A percentile compares a stretch with the other conserved stretches of the same genome.
Evolutionary conservation across 2,797 vertebrate species (phyloP).

Genomic region (Emys orbicularis): DNA sequence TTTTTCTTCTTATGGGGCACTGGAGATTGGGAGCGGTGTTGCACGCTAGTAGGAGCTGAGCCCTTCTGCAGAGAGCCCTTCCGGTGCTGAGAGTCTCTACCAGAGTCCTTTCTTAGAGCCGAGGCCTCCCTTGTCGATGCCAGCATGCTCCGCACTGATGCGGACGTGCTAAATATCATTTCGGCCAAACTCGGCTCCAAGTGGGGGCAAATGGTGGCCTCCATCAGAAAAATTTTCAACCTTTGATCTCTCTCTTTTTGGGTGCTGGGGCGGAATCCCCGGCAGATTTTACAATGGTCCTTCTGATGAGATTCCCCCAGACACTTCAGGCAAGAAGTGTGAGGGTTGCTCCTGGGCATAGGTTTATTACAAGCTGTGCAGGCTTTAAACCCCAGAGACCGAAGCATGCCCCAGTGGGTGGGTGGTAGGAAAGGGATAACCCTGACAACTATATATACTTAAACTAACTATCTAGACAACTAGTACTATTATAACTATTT

Average conservation of each 20-base stretch:
- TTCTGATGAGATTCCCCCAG: background rate
- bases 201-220: background rate
- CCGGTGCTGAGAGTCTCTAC: background rate
- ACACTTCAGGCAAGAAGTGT: too few species aligned
- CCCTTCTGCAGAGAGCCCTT: too few species aligned
- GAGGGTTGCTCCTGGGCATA: background rate
- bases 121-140: too few species aligned
- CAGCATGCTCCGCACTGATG: background rate
- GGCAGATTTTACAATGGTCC: background rate
- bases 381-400: background rate
- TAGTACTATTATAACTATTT: background rate
- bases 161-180: background rate
- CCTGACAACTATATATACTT: background rate
- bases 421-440: background rate
- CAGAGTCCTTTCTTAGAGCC: background rate
- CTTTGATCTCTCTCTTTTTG: background rate
- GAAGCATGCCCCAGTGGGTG: background rate
- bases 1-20: too few species aligned
- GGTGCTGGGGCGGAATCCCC: background rate
- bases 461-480: background rate
- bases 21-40: too few species aligned
- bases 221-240: background rate
- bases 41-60: too few species aligned
- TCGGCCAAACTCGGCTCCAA: background rate
- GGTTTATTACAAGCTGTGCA: background rate